Evolutionary conservation across 2,797 vertebrate species (phyloP), one percentile per base, ranked within the genome.

Genomic region (Dryobates pubescens): DNA sequence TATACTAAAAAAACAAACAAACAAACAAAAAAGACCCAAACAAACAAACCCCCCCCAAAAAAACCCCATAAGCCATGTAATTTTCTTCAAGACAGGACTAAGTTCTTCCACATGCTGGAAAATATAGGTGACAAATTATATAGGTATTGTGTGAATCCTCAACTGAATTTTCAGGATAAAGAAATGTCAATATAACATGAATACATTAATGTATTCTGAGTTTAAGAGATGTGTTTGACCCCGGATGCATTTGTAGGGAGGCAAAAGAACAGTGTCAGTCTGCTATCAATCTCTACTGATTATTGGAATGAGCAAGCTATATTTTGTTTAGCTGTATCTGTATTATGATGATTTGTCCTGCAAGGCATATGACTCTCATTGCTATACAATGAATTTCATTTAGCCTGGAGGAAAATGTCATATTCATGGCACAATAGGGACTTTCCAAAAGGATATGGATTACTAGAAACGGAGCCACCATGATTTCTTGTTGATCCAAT

Each of bases 11-110:
- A 67, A 26, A n/a, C n/a, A 47, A 47, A 22, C 16, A 43, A 43
- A 43, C 15, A 43, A 43, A 43, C 41, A 16, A 16, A 17, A 43
- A 41, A 5, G 41, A 43, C 41, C 22, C 47, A 47, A 47, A 22
- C 16, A 43, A 41, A 41, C 38, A 41, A 41, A 41, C 36, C 36
- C n/a, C n/a, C n/a, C n/a, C n/a, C n/a, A n/a, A n/a, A 38, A 38
- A 38, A 38, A 43, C 43, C 15, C 5, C 10, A 53, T 45, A 67
- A 1, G 4, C 20, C 2, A 1, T 4, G 2, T 23, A 1, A 24
- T 65, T 87, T 72, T 82, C 9, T 13, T 75, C 67, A 47, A 67
- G 13, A n/a, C 5, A 72, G 41, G 1, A 77, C 1, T 5, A 72
- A 81, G 22, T 30, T 17, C 30, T 62, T 76, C 58, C 38, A 69